Evolutionary conservation across 2,888 invertebrate species (phyloP).

Genomic region (Drosophila flavopinicola): DNA sequence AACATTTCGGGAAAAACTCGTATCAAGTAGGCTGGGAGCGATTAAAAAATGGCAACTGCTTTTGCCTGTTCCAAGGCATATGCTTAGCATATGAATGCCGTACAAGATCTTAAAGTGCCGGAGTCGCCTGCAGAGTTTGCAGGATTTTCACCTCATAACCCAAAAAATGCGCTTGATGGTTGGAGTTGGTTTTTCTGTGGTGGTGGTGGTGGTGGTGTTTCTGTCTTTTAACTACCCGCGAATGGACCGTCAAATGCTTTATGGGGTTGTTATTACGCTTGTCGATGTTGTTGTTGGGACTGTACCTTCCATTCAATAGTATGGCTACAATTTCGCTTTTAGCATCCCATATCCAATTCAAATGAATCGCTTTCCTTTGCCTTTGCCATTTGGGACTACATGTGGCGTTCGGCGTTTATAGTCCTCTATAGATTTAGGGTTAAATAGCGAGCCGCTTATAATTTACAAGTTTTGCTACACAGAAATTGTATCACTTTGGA

Average conservation of each 20-base stretch:
- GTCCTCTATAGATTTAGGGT: conserved; percentile 64
- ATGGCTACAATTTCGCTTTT: conserved; percentile 36
- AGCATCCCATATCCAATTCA: conserved; percentile 78
- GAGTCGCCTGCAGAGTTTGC: conserved; percentile 18
- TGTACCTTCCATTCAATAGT: conserved; percentile 48
- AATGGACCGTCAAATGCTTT: conserved; percentile 74
- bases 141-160: conserved; percentile 78
- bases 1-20: conserved; percentile 32
- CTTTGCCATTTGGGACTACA: conserved; percentile 57
- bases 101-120: conserved; percentile 58
- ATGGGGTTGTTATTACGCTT: conserved; percentile 67
- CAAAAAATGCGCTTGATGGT: conserved; percentile 48
- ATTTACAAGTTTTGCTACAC: conserved; percentile 53
- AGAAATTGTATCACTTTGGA: conserved; percentile 59
- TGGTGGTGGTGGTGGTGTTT: conserved; percentile 50
- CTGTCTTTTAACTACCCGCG: conserved; percentile 70
- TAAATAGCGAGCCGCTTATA: conserved; percentile 56
- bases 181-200: conserved; percentile 44
- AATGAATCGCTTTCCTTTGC: conserved; percentile 65
- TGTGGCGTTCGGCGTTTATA: conserved; percentile 54
- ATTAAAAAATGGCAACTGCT: conserved; percentile 72
- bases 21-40: conserved; percentile 62
- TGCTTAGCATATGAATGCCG: conserved; percentile 47
- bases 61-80: conserved; percentile 46
- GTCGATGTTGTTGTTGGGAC: conserved; percentile 37